Base-by-base conservation (phyloP, 1,140 invertebrate species). In the Trichonephila inaurata region DNA sequence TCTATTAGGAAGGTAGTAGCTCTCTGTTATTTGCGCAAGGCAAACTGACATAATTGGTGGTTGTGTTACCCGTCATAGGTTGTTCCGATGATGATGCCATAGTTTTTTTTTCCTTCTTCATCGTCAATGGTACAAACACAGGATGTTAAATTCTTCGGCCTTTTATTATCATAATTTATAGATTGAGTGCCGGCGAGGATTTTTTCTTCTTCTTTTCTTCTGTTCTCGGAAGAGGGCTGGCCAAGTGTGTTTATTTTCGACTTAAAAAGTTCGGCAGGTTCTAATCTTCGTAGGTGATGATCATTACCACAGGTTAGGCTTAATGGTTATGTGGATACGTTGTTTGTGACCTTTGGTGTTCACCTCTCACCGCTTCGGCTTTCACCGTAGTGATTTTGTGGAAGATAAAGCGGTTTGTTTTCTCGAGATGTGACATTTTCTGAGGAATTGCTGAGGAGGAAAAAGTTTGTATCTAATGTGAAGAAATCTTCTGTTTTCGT, bases 101-200 rank as follows among this genome's bases (percentile, higher is more conserved):
- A 28, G 66, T 92, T 85, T 62, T 86, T 92, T 86, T 21, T 6
- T 40, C 28, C 28, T 28, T 21, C 28, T 33, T 28, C 66, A 44
- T 33, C 16, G 72, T 82, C 62, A 14, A 40, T 77, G 72, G 72
- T 77, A 33, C 51, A 51, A 3, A 24, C 40, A 19, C 77, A 40
- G 28, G 69, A 91, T 83, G 77, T 83, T 91, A 83, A 82, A 83
- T 33, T 82, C 24, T 61, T 28, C 58, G 91, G 82, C 33, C 82
- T 60, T 89, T 86, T 58, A 92, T 92, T 92, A 92, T 85, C 72
- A 92, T 92, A 92, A 92, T 92, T 86, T 86, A 69, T 92, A 66
- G 91, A 69, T 61, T 83, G 82, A 83, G 82, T 83, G 82, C 44
- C 82, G 44, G 82, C 82, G 82, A 83, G 21, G 44, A n/a, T 58